phyloP scores from a whole-genome alignment of 2,888 invertebrate genomes.

The Pristionchus arcanus region DNA sequence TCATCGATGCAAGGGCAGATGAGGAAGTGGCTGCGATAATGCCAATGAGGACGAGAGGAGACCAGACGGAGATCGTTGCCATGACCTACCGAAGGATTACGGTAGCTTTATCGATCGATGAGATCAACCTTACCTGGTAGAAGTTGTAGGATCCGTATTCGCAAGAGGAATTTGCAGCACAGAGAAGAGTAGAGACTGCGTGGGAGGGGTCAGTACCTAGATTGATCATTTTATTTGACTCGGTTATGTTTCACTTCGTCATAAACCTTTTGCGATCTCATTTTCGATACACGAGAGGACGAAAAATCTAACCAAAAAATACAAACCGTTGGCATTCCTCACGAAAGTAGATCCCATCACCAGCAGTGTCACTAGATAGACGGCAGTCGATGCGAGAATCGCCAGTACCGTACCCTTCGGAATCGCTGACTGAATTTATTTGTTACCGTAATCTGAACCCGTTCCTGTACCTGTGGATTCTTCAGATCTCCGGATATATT shows the following conservation, averaged over 20 bases:
- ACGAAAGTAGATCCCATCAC: slow-evolving; percentile 81
- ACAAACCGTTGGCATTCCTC: slow-evolving; percentile 47
- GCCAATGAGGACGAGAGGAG: slow-evolving; percentile 93
- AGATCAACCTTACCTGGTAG: slow-evolving; percentile 85
- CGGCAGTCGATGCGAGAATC: slow-evolving; percentile 89
- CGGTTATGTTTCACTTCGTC: no score
- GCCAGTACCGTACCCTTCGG: slow-evolving; percentile 94
- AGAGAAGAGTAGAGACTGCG: background rate
- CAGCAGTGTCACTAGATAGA: slow-evolving; percentile 89
- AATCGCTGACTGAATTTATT: slow-evolving; percentile 84
- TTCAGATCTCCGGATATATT: slow-evolving; percentile 96
- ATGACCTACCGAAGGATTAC: slow-evolving; percentile 55
- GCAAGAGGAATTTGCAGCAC: slow-evolving; percentile 82
- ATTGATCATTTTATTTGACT: background rate
- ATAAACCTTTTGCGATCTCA: background rate
- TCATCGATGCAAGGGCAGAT: slow-evolving; percentile 93
- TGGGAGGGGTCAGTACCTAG: background rate
- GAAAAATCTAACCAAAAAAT: background rate
- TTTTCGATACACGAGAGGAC: background rate
- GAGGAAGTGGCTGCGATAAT: slow-evolving; percentile 97
- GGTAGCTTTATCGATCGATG: slow-evolving; percentile 55
- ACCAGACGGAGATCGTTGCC: slow-evolving; percentile 78
- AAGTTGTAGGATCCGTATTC: slow-evolving; percentile 90
- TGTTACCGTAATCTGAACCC: background rate
- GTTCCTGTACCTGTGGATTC: slow-evolving; percentile 80